A percentile compares a stretch with the other conserved stretches of the same genome.
Conservation (phyloP, 2,113 vertebrate genomes). For the Struthidea cinerea region DNA sequence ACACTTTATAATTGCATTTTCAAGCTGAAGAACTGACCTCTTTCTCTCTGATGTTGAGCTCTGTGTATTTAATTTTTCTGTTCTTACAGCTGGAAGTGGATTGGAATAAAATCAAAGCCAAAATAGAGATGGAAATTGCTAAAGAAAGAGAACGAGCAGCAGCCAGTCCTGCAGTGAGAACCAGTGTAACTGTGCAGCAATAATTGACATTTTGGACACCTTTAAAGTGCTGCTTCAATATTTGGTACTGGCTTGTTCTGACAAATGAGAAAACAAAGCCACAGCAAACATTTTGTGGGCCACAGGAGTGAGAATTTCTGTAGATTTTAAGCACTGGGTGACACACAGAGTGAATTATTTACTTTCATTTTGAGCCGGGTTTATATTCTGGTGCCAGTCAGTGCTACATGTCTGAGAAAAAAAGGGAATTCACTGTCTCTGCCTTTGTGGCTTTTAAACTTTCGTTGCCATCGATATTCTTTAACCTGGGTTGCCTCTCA, state of each 20-base stretch:
- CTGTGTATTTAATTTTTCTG: neutral
- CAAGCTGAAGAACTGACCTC: neutral
- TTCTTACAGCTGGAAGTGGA: slow-evolving; percentile 88
- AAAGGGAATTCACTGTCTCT: neutral
- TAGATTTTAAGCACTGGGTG: neutral
- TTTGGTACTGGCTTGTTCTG: neutral
- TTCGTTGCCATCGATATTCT: neutral
- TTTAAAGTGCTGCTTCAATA: neutral
- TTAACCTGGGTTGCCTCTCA: neutral
- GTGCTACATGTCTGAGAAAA: neutral
- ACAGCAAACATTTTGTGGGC: neutral
- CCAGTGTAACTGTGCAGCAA: slow-evolving; percentile 61
- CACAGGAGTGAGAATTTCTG: neutral
- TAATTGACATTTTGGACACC: neutral
- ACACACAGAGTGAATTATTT: neutral
- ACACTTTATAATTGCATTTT: neutral
- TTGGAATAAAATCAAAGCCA: slow-evolving; percentile 95
- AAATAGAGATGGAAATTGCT: slow-evolving; percentile 91
- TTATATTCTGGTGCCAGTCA: neutral
- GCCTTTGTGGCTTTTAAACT: neutral
- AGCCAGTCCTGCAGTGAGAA: slow-evolving; percentile 61
- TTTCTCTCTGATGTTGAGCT: neutral
- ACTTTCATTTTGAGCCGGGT: neutral
- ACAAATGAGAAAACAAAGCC: neutral
- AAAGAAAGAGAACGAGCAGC: slow-evolving; percentile 83